Evolutionary conservation across 2,113 vertebrate genomes (phyloP), one percentile per base, ranked within the genome.

Genomic region (Numenius arquata): DNA sequence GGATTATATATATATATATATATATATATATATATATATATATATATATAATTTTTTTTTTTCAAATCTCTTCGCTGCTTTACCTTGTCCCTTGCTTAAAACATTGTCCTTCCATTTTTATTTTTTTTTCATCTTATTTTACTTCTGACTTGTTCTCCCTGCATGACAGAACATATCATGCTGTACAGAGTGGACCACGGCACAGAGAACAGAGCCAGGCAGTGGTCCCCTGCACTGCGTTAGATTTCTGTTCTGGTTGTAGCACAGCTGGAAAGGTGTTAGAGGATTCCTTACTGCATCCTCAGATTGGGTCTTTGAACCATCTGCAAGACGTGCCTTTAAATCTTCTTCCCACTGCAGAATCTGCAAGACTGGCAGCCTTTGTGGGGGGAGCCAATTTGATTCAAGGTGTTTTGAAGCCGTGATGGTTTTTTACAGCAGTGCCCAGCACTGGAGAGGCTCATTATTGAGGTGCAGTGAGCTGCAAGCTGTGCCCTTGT

Each of bases 91-190:
- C 22, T 59, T 90, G 41, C 43, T 67, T 41, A 43, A 72, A 78
- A 47, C 22, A 15, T 36, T 52, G 27, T 27, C 17, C 26, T 88
- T 75, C 6, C 14, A 3, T 15, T 34, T 77, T 90, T 76, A 53
- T 85, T 13, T 11, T 36, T 77, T 80, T 73, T 85, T 13, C 23
- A 5, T 75, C 58, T 36, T 56, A 14, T 8, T 65, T 80, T 76
- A 26, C 62, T 85, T 34, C 58, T 74, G 50, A 30, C 47, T 86
- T 79, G 32, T 70, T 66, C 9, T 93, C 6, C 29, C 36, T 55
- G 20, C 13, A 4, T 53, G 26, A 26, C 27, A 34, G 65, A 76
- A 40, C 0, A 0, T 17, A 5, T 15, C 43, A 7, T 0, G 0
- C 45, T 67, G 17, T 77, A 50, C 2, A 0, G 47, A 15, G 5